A percentile compares a stretch with the other conserved stretches of the same genome.
Conservation (phyloP, 2,113 vertebrate species). For the Actinemys pallida region DNA sequence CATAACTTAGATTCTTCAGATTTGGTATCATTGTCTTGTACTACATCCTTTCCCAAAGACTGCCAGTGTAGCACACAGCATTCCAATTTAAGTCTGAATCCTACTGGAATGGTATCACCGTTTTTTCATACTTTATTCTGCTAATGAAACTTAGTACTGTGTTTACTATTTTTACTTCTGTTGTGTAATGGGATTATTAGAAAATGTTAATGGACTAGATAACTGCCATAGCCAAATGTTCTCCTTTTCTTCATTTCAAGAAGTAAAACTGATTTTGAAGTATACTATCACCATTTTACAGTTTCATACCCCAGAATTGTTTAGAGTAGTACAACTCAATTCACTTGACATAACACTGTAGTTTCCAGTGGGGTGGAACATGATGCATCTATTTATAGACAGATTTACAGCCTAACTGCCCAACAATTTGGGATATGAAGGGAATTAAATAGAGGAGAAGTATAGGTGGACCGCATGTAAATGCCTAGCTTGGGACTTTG, state of each 20-base stretch:
- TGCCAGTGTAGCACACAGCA: not conserved
- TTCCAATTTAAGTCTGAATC: not conserved
- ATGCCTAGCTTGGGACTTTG: not conserved
- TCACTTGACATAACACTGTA: not conserved
- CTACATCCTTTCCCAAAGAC: not conserved
- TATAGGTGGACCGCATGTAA: not conserved
- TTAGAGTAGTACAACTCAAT: not conserved
- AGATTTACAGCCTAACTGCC: not conserved
- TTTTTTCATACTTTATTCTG: not conserved
- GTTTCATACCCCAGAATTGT: not conserved
- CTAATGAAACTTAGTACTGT: not conserved
- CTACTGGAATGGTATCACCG: not conserved
- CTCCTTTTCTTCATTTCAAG: not conserved
- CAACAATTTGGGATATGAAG: not conserved
- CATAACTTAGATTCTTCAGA: not conserved
- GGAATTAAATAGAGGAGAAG: not conserved
- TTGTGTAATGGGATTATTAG: not conserved
- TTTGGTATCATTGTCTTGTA: not conserved
- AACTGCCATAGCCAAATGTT: not conserved
- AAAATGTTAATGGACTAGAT: not conserved
- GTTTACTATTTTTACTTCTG: not conserved
- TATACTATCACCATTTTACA: not conserved
- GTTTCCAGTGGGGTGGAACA: not conserved
- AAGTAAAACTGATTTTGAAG: not conserved
- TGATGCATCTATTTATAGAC: not conserved